These are phyloP conservation scores for Phataginus tricuspis DNA, from an alignment of 2,797 vertebrate species.

Conservation along the genomic window DNA sequence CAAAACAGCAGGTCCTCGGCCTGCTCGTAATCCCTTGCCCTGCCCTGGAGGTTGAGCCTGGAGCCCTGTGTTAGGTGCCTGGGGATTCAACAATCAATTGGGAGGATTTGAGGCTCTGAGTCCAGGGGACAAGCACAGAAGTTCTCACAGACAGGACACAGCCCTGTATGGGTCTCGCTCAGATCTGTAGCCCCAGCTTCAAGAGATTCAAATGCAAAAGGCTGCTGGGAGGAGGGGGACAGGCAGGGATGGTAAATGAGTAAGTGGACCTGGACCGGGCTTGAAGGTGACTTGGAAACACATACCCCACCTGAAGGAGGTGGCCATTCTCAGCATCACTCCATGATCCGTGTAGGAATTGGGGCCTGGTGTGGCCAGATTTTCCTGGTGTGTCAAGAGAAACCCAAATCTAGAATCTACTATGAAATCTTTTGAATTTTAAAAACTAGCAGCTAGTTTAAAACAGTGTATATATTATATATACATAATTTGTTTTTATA, in stretches of 20 bases:
- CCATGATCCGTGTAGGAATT: rapidly evolving
- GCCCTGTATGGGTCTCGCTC: not conserved
- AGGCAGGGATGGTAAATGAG: not conserved
- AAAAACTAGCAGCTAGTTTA: not conserved
- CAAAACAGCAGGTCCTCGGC: not conserved
- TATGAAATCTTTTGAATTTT: not conserved
- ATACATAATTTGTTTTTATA: no score
- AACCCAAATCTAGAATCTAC: not conserved
- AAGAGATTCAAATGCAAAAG: not conserved
- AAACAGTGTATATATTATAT: not conserved
- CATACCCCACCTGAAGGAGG: not conserved
- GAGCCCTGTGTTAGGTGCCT: not conserved
- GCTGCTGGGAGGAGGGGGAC: not conserved
- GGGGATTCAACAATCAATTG: not conserved
- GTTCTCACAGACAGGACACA: not conserved
- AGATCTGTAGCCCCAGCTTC: not conserved
- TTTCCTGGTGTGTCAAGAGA: not conserved
- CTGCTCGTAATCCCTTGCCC: no score
- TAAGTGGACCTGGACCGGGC: not conserved
- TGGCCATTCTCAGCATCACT: not conserved
- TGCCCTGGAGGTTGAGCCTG: not conserved
- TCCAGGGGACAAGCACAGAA: not conserved
- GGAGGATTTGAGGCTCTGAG: not conserved
- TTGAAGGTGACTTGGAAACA: not conserved
- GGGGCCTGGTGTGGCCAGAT: not conserved